A percentile compares a stretch with the other conserved stretches of the same genome.
These are phyloP conservation scores for Pachycephus smyrnensis DNA, from an alignment of 2,888 invertebrate species.

Conservation along the genomic window DNA sequence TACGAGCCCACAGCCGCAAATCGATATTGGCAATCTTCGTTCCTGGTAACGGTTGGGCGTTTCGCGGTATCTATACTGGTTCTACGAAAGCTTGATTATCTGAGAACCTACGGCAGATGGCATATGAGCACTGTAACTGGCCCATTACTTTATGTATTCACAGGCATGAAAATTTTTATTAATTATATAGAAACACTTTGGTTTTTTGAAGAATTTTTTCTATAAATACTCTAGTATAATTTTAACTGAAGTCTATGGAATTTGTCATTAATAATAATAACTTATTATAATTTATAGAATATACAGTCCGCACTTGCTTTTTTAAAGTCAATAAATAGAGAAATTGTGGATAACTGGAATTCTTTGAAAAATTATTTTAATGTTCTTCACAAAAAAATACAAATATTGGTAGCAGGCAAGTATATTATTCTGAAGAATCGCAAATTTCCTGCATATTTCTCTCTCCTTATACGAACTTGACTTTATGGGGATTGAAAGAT, in stretches of 20 bases:
- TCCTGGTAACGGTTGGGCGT: slow-evolving; percentile 1
- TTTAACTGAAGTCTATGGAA: neutral
- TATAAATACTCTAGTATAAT: neutral
- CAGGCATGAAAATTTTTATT: neutral
- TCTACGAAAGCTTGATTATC: neutral
- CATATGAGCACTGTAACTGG: neutral
- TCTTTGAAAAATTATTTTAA: neutral
- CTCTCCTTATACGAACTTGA: neutral
- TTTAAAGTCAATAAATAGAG: neutral
- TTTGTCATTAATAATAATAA: too few species aligned
- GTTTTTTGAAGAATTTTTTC: neutral
- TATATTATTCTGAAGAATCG: neutral
- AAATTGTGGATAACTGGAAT: neutral
- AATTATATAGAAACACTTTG: neutral
- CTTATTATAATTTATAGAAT: neutral
- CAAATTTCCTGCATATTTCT: neutral
- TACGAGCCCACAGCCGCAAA: neutral
- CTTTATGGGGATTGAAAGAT: slow-evolving; percentile 3
- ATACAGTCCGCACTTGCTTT: neutral
- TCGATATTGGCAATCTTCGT: slow-evolving; percentile 13
- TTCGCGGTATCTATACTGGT: neutral
- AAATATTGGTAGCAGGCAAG: neutral
- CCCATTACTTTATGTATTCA: neutral
- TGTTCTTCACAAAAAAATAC: neutral
- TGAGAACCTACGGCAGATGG: neutral